Percentiles rank a stretch among this genome's conserved stretches.
phyloP scores from a whole-genome alignment of 2,888 invertebrate genomes.

The Penaeus monodon region DNA sequence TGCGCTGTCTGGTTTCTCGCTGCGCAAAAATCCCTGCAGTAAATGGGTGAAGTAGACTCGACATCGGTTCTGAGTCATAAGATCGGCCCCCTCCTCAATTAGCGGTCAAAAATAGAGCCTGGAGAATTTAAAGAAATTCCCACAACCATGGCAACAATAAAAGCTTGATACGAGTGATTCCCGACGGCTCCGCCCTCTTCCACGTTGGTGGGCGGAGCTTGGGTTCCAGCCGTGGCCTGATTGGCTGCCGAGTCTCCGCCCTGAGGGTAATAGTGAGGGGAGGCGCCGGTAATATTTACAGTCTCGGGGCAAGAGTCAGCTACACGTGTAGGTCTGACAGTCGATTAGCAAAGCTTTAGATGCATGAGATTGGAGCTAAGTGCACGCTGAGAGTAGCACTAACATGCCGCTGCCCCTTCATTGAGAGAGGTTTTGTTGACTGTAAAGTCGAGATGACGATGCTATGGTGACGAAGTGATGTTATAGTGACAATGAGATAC shows the following conservation, averaged over 20 bases:
- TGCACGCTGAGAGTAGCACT: not conserved
- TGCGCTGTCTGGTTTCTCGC: too few species aligned
- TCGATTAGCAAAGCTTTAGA: too few species aligned
- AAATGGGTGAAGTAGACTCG: conserved; percentile 23
- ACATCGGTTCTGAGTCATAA: conserved; percentile 36
- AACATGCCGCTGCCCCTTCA: not conserved
- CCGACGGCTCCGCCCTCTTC: conserved; percentile 22
- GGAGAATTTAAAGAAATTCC: conserved; percentile 32
- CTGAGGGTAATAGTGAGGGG: conserved; percentile 40
- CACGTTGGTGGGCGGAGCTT: conserved; percentile 32
- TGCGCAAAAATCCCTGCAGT: conserved; percentile 3
- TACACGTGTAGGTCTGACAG: not conserved
- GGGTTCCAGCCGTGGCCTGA: not conserved
- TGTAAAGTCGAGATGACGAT: conserved; percentile 41
- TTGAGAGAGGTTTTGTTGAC: conserved; percentile 38
- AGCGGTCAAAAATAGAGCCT: conserved; percentile 30
- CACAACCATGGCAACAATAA: conserved; percentile 33
- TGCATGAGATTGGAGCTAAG: conserved; percentile 22
- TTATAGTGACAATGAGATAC: not conserved
- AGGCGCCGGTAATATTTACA: conserved; percentile 39
- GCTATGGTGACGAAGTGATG: not conserved
- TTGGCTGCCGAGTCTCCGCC: conserved; percentile 35
- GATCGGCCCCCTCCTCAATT: conserved; percentile 32
- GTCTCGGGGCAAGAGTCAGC: conserved; percentile 37
- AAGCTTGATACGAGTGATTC: not conserved